phyloP scores from a whole-genome alignment of 2,797 vertebrate species.

The Acanthiza pusilla region DNA sequence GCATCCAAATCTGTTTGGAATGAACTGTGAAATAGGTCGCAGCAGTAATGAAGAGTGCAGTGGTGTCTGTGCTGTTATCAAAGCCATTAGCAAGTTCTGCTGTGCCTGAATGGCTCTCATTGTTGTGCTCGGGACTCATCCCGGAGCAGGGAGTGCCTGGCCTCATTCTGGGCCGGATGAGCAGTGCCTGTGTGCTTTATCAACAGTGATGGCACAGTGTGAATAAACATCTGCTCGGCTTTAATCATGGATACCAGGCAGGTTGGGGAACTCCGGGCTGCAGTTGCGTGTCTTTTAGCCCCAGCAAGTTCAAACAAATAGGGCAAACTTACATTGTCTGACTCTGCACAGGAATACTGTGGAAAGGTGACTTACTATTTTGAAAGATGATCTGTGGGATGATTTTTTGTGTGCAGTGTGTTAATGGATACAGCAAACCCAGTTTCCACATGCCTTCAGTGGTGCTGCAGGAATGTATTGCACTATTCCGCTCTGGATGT shows the following conservation, averaged over 20 bases:
- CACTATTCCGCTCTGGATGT: rapidly evolving
- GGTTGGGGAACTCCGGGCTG: neutral
- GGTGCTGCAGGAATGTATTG: neutral
- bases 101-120: slow-evolving; percentile 62
- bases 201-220: slow-evolving; percentile 27
- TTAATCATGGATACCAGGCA: neutral
- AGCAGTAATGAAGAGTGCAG: slow-evolving; percentile 38
- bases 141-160: slow-evolving; percentile 44
- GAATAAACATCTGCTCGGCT: slow-evolving; percentile 48
- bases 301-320: neutral
- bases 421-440: neutral
- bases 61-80: slow-evolving; percentile 51
- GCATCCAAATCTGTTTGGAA: slow-evolving; percentile 52
- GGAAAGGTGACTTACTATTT: rapidly evolving
- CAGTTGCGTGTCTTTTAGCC: neutral
- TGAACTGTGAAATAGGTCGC: slow-evolving; percentile 60
- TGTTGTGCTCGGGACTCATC: slow-evolving; percentile 46
- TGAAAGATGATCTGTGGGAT: rapidly evolving
- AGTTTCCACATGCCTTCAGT: rapidly evolving
- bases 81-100: slow-evolving; percentile 60
- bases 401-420: neutral
- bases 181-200: slow-evolving; percentile 12
- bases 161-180: slow-evolving; percentile 27
- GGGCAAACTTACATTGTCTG: rapidly evolving
- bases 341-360: neutral